A percentile compares a stretch with the other conserved stretches of the same genome.
phyloP scores from a whole-genome alignment of 2,888 invertebrate species.

The Dendrolimus houi region DNA sequence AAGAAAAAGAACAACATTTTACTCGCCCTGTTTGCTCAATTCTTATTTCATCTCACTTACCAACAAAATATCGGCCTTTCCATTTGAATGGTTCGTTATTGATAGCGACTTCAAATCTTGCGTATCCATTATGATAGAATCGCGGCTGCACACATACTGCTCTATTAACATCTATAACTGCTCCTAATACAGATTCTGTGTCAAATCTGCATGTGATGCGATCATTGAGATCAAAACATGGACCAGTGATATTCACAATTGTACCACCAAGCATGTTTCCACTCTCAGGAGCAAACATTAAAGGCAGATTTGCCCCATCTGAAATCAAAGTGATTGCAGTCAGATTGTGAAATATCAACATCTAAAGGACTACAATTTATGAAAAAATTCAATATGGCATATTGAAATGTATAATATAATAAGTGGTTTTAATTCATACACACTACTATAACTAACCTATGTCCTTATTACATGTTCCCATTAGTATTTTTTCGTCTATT shows the following conservation, averaged over 20 bases:
- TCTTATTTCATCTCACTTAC: slow-evolving; percentile 65
- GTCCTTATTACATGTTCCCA: slow-evolving; percentile 95
- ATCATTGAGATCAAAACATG: slow-evolving; percentile 88
- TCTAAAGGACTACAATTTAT: no score
- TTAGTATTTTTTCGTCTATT: slow-evolving; percentile 94
- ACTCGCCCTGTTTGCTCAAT: no score
- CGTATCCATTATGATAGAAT: slow-evolving; percentile 91
- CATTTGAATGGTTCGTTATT: slow-evolving; percentile 90
- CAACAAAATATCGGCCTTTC: slow-evolving; percentile 94
- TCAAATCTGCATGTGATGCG: slow-evolving; percentile 91
- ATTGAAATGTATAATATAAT: no score
- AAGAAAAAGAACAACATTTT: no score
- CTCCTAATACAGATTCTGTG: slow-evolving; percentile 85
- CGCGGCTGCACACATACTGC: slow-evolving; percentile 94
- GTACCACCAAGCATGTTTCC: slow-evolving; percentile 99
- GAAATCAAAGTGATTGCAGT: slow-evolving; percentile 4
- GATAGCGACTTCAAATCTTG: slow-evolving; percentile 89
- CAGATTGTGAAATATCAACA: no score
- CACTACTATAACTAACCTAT: slow-evolving; percentile 75
- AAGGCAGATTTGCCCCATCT: slow-evolving; percentile 88
- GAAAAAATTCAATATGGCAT: no score
- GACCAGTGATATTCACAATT: slow-evolving; percentile 96
- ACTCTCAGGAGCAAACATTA: slow-evolving; percentile 95
- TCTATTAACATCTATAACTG: slow-evolving; percentile 85
- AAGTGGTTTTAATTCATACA: neutral